phyloP scores from a whole-genome alignment of 2,113 vertebrate genomes.

The Puffinus mauretanicus region DNA sequence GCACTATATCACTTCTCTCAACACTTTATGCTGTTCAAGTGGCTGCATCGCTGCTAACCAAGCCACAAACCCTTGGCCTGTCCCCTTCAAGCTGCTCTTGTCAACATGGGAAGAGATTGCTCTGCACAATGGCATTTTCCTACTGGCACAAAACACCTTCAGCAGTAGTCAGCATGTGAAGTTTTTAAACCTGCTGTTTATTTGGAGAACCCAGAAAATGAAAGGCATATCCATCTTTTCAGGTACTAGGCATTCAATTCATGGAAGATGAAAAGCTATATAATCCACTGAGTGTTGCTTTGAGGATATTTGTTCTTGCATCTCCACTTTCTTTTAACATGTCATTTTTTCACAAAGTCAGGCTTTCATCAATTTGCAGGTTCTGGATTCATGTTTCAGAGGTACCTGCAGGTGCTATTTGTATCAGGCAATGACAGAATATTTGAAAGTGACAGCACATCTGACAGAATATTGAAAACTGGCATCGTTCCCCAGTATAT shows the following conservation, averaged over 20 bases:
- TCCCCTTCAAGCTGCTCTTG: neutral
- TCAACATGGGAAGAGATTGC: rapidly evolving
- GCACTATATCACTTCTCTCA: neutral
- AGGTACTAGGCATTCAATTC: neutral
- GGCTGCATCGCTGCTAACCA: neutral
- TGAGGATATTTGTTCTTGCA: neutral
- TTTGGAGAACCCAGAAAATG: neutral
- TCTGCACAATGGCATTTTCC: neutral
- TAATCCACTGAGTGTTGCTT: neutral
- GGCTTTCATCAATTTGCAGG: neutral
- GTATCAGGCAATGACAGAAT: neutral
- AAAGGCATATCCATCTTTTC: neutral
- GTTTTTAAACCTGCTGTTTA: neutral
- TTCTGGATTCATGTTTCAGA: neutral
- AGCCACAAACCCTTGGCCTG: neutral
- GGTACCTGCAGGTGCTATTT: neutral
- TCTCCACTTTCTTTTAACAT: neutral
- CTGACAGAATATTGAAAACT: neutral
- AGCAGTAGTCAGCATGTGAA: neutral
- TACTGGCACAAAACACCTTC: neutral
- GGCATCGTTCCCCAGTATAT: neutral
- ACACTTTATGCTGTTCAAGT: neutral
- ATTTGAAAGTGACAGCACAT: neutral
- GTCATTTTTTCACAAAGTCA: neutral
- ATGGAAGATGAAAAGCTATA: neutral